Evolutionary conservation across 2,113 vertebrate species (phyloP), one percentile per base, ranked within the genome.

Genomic region (Scomber colias): DNA sequence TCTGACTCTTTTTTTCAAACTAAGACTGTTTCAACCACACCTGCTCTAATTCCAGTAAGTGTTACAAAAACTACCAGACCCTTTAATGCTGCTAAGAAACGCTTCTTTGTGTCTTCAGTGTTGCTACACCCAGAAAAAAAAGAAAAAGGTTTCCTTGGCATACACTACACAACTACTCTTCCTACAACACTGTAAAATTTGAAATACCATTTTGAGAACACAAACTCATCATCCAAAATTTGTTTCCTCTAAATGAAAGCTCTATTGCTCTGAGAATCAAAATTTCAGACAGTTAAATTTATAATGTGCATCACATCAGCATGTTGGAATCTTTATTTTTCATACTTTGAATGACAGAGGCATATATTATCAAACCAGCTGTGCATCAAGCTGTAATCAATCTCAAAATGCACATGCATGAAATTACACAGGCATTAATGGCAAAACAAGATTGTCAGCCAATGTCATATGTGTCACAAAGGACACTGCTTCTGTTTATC

Each of bases 391-490:
- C 57, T 77, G 76, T 51, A 87, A 86, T 87, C 57, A 71, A 77
- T 67, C 67, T 66, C 16, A 53, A 74, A 75, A 87, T 75, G 62
- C 71, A 84, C 65, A 59, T 62, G 74, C 78, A 84, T 78, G 67
- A 83, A 87, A 85, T 83, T 59, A 64, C 21, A 5, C 13, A 40
- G 31, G 63, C 75, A 75, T 27, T 60, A 5, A 71, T 50, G 75
- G 50, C 51, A 77, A 50, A 85, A 85, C 49, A 45, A 76, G 65
- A 79, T 62, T 65, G 69, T 71, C 69, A 84, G 56, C 63, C 48
- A 81, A 77, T 80, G 79, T 78, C 63, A 56, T 7, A 5, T 61
- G 59, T 40, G 56, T 72, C 53, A 61, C 77, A 57, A 44, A 82
- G 71, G 84, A 87, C 73, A 48, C 16, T 0, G 72, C 71, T 64